Evolutionary conservation across 1,140 invertebrate species (phyloP), one percentile per base, ranked within the genome.

Genomic region (Caenorhabditis latens): DNA sequence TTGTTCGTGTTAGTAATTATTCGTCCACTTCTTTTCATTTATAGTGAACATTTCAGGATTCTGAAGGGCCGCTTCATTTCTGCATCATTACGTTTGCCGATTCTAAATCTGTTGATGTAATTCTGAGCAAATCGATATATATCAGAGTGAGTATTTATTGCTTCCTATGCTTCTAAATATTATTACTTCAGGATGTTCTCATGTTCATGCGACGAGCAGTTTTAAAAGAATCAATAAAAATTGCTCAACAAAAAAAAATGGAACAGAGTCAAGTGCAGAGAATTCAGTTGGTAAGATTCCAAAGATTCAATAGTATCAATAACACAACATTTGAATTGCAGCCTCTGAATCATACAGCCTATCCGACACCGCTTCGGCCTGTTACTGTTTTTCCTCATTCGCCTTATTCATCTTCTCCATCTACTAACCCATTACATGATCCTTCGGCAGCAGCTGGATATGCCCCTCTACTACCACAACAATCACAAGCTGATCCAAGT

Each of bases 31-130:
- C 11, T 53, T 14, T 5, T 53, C 50, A 3, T 53, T 14, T 11
- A 11, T 14, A 53, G 0, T 53, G 3, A 19, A 9, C n/a, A n/a
- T 46, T 71, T 43, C 14, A 79, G 71, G 71, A 79, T 43, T 46
- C 43, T 11, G 46, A 79, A 79, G 71, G 71, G 24, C 71, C 71
- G 0, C 46, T 79, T 5, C 71, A 79, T 24, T 79, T 79, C 46
- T 79, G 71, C 46, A 79, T 79, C 40, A 79, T 79, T 6, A 79
- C 71, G 7, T 79, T 79, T 11, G 46, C 71, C 6, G 71, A 79
- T 24, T 50, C 46, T 5, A 79, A 21, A 9, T 21, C 71, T 11
- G 71, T 79, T 3, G 71, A 79, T 50, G n/a, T 50, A 2, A 13
- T 79, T 79, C 11, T 79, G n/a, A 79, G 0, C 46, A 79, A 79